A percentile compares a stretch with the other conserved stretches of the same genome.
Evolutionary conservation across 1,140 invertebrate species (phyloP).

Genomic region (Zaprionus camerounensis): DNA sequence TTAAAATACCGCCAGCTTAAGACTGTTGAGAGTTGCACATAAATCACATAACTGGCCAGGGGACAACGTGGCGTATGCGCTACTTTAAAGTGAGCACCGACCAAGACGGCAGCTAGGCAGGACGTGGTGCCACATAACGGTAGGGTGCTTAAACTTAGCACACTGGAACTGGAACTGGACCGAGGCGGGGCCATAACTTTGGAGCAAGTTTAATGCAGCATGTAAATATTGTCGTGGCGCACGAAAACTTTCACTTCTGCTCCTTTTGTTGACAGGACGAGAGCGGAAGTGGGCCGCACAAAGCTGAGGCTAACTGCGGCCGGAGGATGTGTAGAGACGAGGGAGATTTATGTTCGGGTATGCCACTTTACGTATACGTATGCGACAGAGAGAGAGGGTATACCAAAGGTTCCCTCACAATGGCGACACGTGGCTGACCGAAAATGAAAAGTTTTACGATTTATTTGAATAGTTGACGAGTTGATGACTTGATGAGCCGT

Average conservation of each 20-base stretch:
- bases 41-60: conserved; percentile 69
- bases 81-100: conserved; percentile 62
- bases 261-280: conserved; percentile 66
- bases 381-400: no score
- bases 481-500: neutral
- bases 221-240: conserved; percentile 79
- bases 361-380: neutral
- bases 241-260: conserved; percentile 73
- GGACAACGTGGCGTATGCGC: conserved; percentile 72
- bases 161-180: conserved; percentile 20
- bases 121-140: neutral
- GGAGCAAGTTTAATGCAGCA: conserved; percentile 79
- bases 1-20: conserved; percentile 64
- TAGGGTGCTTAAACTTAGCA: conserved; percentile 32
- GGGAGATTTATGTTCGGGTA: conserved; percentile 12
- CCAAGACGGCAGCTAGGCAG: conserved; percentile 36
- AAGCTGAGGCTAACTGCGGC: conserved; percentile 1
- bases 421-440: conserved; percentile 56
- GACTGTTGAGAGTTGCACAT: conserved; percentile 53
- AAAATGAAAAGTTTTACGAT: conserved; percentile 69
- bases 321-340: conserved; percentile 39
- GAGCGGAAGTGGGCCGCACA: conserved; percentile 13
- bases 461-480: conserved; percentile 70
- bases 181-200: conserved; percentile 42
- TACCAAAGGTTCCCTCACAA: neutral